phyloP scores from a whole-genome alignment of 2,113 vertebrate genomes.

The Sclerurus mexicanus region DNA sequence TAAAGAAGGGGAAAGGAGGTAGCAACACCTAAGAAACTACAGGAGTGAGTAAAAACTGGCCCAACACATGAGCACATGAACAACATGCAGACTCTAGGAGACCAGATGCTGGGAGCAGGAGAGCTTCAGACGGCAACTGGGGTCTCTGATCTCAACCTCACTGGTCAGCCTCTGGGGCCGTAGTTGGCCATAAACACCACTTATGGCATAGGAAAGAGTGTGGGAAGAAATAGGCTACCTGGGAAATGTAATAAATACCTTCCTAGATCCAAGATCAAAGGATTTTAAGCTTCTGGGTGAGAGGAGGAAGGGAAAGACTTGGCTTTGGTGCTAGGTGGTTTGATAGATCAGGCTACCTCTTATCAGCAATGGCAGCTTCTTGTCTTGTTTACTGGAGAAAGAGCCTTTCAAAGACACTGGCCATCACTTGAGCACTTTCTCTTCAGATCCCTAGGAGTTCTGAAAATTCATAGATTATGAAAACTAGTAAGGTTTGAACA shows the following conservation, averaged over 20 bases:
- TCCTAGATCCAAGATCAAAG: neutral
- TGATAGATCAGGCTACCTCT: neutral
- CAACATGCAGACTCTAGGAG: neutral
- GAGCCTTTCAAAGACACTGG: neutral
- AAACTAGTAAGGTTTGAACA: neutral
- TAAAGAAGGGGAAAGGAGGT: neutral
- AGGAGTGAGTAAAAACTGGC: neutral
- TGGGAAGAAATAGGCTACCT: neutral
- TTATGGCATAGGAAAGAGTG: neutral
- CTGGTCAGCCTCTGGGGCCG: neutral
- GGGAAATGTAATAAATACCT: neutral
- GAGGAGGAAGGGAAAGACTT: neutral
- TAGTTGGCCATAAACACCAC: neutral
- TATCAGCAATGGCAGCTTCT: neutral
- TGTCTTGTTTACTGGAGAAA: neutral
- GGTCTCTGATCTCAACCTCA: neutral
- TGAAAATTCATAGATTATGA: neutral
- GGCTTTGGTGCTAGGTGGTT: neutral
- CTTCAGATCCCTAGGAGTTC: neutral
- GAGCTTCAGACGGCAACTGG: neutral
- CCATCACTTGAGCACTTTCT: neutral
- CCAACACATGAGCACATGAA: rapidly evolving
- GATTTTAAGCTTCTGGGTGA: neutral
- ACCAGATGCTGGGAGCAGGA: neutral
- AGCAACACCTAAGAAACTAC: neutral